Evolutionary conservation across 2,797 vertebrate species (phyloP).

Genomic region (Phoebastria nigripes): DNA sequence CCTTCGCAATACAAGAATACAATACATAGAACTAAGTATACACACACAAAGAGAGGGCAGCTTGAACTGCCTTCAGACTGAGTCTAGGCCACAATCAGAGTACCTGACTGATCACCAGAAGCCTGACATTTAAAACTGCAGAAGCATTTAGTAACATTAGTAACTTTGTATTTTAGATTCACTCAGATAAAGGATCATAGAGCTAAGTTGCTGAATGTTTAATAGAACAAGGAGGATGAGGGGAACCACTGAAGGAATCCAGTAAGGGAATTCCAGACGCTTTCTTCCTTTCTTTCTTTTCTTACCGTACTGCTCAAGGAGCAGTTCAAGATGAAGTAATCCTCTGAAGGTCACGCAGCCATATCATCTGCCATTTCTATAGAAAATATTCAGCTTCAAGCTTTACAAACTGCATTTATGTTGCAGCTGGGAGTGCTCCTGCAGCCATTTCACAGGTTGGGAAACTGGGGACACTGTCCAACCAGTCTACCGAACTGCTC

Average conservation of each 20-base stretch:
- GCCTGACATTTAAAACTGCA: neutral
- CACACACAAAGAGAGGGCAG: neutral
- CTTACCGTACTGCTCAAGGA: neutral
- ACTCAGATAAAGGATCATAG: neutral
- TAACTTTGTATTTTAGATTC: neutral
- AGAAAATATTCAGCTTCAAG: neutral
- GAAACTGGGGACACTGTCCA: neutral
- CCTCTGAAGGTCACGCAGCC: neutral
- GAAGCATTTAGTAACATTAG: neutral
- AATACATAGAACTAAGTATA: neutral
- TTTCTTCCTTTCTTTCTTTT: neutral
- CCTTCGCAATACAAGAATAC: neutral
- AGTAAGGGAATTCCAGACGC: neutral
- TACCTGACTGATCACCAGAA: neutral
- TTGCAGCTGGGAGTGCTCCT: neutral
- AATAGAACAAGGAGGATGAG: neutral
- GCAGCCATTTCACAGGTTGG: neutral
- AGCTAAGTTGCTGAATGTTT: neutral
- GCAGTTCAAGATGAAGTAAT: neutral
- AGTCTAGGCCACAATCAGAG: fast-evolving
- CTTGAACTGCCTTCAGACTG: neutral
- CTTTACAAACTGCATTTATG: neutral
- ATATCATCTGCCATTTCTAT: neutral
- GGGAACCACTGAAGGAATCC: neutral
- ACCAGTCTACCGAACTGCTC: neutral